Conservation (phyloP, 2,113 vertebrate genomes). For the Pollimyrus isidori region DNA sequence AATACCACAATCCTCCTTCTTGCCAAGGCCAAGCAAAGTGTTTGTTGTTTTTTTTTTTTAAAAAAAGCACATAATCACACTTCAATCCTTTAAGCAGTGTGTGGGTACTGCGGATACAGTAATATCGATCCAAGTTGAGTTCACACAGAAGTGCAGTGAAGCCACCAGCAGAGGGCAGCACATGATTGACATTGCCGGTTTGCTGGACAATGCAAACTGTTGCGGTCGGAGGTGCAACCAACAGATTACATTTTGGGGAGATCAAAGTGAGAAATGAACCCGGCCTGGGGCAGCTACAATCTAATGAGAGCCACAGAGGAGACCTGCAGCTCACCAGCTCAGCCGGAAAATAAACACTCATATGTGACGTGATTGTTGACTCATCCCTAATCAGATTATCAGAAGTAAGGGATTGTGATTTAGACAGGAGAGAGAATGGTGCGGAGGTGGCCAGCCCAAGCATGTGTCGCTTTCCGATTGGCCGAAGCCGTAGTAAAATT, state of each 20-base stretch:
- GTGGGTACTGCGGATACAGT: neutral
- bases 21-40: neutral
- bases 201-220: neutral
- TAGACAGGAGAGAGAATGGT: neutral
- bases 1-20: neutral
- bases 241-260: neutral
- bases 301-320: slow-evolving; percentile 1
- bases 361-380: slow-evolving; percentile 11
- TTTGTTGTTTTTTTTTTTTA: neutral
- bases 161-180: slow-evolving; percentile 15
- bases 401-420: slow-evolving; percentile 1
- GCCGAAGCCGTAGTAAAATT: neutral
- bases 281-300: neutral
- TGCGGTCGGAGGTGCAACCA: neutral
- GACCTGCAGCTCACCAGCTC: neutral
- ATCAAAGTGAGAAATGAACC: neutral
- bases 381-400: slow-evolving; percentile 15
- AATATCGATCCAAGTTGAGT: neutral
- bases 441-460: neutral
- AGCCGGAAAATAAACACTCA: slow-evolving; percentile 7
- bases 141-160: neutral
- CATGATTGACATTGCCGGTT: neutral
- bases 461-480: neutral
- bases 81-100: neutral
- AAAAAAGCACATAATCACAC: neutral